Evolutionary conservation across 1,140 invertebrate species (phyloP), one percentile per base, ranked within the genome.

Genomic region (Bombus difficillimus): DNA sequence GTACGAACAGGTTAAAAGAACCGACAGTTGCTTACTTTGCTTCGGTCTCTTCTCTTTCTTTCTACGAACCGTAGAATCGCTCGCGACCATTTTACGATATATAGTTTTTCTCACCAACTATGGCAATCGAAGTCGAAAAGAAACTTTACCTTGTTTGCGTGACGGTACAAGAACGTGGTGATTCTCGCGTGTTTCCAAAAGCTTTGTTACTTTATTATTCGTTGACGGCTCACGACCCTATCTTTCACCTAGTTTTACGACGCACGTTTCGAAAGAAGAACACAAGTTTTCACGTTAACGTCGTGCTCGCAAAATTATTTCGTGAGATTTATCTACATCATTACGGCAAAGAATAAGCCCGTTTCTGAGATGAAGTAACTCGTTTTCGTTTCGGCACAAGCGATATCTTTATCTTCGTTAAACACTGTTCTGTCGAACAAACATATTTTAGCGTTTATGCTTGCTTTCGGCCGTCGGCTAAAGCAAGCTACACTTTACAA

Each of bases 341-440:
- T 82, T 64, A 64, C 32, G 18, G 15, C 13, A 39, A 74, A 74
- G 69, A 73, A 64, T 59, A 66, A 75, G 39, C 32, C 5, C 22
- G 25, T n/a, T 66, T 64, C 41, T 64, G 10, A 3, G 9, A 34
- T 28, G 43, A 18, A 43, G 32, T 32, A 59, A 72, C 71, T 82
- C 57, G 53, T 81, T 22, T 9, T 75, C 57, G 53, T 81, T 39
- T 15, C 80, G 6, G 9, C 25, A 71, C 37, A 62, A 43, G 69
- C 53, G 53, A 81, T 81, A 62, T 39, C 37, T 81, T 37, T 74
- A 74, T 74, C 69, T 74, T 81, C 80, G 47, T 53, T 53, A 53
- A 53, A 53, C 47, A 53, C 47, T 18, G 2, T 53, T 22, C 47
- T 34, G 28, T 28, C 15, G 13, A 37, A 8, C 3, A n/a, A 66